phyloP scores from a whole-genome alignment of 2,797 vertebrate genomes.

The Mastacembelus armatus region DNA sequence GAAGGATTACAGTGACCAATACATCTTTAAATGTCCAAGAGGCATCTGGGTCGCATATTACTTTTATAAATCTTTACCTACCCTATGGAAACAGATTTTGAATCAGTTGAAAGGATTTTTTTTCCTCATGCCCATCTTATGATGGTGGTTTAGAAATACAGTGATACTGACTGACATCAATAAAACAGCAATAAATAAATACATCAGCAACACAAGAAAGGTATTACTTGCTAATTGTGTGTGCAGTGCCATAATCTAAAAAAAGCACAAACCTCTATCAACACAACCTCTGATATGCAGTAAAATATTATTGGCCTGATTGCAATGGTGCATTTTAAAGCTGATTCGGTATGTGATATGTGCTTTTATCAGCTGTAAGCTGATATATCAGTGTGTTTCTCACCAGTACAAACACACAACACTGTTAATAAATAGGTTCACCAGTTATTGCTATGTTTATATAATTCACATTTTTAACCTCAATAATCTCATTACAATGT shows the following conservation, averaged over 20 bases:
- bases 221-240: slow-evolving; percentile 5
- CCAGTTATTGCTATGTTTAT: slow-evolving; percentile 84
- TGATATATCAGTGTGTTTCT: slow-evolving; percentile 42
- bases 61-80: not conserved
- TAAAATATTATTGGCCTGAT: slow-evolving; percentile 28
- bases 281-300: slow-evolving; percentile 33
- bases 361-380: slow-evolving; percentile 54
- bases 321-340: slow-evolving; percentile 61
- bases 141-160: slow-evolving; percentile 30
- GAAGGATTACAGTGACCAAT: not conserved
- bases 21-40: slow-evolving; percentile 5
- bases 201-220: slow-evolving; percentile 17
- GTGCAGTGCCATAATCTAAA: slow-evolving; percentile 6
- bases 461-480: slow-evolving; percentile 60
- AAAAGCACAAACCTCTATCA: slow-evolving; percentile 10
- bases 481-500: slow-evolving; percentile 35
- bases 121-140: not conserved
- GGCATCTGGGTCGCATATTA: not conserved
- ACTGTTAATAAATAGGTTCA: slow-evolving; percentile 70
- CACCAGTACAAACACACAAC: slow-evolving; percentile 60
- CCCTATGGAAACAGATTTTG: not conserved
- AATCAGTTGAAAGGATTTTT: not conserved
- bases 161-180: slow-evolving; percentile 8
- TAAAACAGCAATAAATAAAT: slow-evolving; percentile 23
- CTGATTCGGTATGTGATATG: slow-evolving; percentile 75